phyloP scores from a whole-genome alignment of 37 sponge, comb jelly and placozoan genomes.

The Petrosia ficiformis region DNA sequence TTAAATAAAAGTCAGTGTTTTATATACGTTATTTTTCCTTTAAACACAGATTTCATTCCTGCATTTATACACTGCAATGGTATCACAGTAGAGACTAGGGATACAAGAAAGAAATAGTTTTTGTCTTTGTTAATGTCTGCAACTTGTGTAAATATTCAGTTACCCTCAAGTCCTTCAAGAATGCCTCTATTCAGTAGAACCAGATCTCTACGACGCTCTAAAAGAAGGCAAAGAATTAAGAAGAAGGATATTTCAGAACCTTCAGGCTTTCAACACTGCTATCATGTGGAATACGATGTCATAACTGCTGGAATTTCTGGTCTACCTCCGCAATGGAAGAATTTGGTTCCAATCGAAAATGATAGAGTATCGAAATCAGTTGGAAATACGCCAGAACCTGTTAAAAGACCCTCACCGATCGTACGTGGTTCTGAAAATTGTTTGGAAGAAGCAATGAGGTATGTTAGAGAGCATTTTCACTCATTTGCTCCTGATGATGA shows the following conservation, averaged over 20 bases:
- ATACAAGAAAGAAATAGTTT: too few species aligned
- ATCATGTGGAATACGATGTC: constrained; percentile 53
- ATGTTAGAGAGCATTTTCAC: constrained; percentile 24
- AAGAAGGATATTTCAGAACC: constrained; percentile 78
- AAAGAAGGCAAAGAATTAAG: constrained; percentile 12
- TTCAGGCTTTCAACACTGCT: constrained; percentile 73
- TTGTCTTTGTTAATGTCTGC: not conserved
- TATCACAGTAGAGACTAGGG: too few species aligned
- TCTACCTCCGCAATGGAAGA: constrained; percentile 85
- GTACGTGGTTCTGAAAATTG: constrained; percentile 43
- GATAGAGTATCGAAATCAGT: not conserved
- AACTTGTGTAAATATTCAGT: not conserved
- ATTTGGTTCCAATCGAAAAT: constrained; percentile 20
- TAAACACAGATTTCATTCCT: too few species aligned
- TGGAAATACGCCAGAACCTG: not conserved
- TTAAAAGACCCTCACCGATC: constrained; percentile 44
- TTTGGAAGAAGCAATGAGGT: constrained; percentile 52
- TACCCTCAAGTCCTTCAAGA: not conserved
- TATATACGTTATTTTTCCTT: too few species aligned
- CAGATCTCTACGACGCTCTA: constrained; percentile 1
- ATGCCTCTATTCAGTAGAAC: constrained; percentile 57
- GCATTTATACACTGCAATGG: too few species aligned
- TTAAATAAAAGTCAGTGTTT: too few species aligned
- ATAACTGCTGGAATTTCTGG: constrained; percentile 32
- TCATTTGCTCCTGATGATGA: constrained; percentile 14